phyloP scores from a whole-genome alignment of 2,113 vertebrate species.

The Xiphias gladius region DNA sequence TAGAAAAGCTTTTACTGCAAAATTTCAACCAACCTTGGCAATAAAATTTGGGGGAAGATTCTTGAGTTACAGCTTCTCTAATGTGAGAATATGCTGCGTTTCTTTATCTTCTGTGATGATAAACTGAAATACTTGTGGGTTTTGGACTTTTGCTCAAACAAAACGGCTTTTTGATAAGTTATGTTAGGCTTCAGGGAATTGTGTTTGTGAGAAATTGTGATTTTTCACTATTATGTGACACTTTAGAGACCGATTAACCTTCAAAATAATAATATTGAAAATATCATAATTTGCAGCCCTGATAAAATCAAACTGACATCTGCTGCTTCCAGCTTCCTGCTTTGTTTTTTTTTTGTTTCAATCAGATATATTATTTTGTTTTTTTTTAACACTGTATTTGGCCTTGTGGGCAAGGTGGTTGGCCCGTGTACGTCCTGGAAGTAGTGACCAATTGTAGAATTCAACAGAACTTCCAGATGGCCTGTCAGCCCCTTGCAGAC shows the following conservation, averaged over 20 bases:
- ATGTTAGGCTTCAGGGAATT: not conserved
- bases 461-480: slow-evolving; percentile 3
- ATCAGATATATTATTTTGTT: not conserved
- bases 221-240: not conserved
- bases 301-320: not conserved
- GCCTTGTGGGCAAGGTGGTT: not conserved
- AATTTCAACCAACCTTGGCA: not conserved
- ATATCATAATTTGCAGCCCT: not conserved
- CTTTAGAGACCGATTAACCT: not conserved
- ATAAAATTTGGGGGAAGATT: not conserved
- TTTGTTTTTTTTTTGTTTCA: not conserved
- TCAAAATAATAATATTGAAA: not conserved
- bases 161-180: not conserved
- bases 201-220: not conserved
- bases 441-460: not conserved
- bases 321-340: not conserved
- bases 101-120: too few relatives aligned
- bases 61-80: not conserved
- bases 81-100: not conserved
- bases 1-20: not conserved
- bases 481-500: not conserved
- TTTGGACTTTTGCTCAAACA: not conserved
- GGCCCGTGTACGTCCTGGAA: not conserved
- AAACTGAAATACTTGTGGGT: not conserved
- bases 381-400: not conserved